These are phyloP conservation scores for Drosophila antonietae DNA, from an alignment of 2,888 invertebrate species.

Conservation along the genomic window DNA sequence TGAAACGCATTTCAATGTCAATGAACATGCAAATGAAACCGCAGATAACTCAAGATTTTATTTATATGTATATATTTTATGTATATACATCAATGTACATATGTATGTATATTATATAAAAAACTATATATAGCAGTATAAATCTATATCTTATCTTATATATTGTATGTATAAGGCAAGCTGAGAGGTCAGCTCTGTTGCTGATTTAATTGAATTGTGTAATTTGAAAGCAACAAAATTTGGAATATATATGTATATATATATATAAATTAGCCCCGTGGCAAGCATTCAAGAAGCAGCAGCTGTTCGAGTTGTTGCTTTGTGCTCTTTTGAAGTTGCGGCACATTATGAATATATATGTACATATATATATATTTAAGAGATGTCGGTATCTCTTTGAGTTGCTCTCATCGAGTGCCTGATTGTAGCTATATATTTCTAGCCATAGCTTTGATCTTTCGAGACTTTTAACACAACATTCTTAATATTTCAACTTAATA, in stretches of 20 bases:
- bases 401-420: conserved; percentile 29
- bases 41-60: conserved; percentile 32
- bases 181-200: conserved; percentile 52
- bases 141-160: too few species aligned
- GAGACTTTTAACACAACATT: conserved; percentile 36
- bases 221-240: conserved; percentile 44
- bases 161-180: conserved; percentile 8
- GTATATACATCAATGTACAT: conserved; percentile 5
- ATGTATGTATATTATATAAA: conserved; percentile 2
- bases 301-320: conserved; percentile 43
- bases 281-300: conserved; percentile 35
- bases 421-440: conserved; percentile 27
- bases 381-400: conserved; percentile 46
- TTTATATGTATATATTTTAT: conserved; percentile 14
- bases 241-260: conserved; percentile 37
- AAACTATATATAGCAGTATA: not conserved
- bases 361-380: not conserved
- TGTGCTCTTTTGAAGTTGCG: conserved; percentile 47
- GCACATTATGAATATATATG: conserved; percentile 26
- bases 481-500: not conserved
- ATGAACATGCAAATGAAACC: conserved; percentile 62
- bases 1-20: conserved; percentile 78
- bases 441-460: conserved; percentile 64
- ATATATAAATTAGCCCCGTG: conserved; percentile 44
- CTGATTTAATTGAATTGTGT: conserved; percentile 65